Evolutionary conservation across 1,140 invertebrate species (phyloP).

Genomic region (Tenebrio molitor): DNA sequence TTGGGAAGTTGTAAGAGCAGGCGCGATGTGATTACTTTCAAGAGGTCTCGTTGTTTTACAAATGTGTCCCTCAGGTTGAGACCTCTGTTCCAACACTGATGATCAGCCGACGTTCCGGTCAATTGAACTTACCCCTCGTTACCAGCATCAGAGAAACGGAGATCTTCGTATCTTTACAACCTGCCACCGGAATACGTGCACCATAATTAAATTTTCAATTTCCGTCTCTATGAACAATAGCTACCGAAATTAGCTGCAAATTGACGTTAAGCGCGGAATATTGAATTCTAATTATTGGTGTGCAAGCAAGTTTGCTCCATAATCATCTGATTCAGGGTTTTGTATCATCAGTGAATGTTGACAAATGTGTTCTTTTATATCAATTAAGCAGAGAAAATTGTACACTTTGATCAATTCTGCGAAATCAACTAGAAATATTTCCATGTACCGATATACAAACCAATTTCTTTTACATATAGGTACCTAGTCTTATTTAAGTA

Average conservation of each 20-base stretch:
- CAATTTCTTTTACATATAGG: too few species aligned
- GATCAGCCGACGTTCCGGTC: constrained; percentile 42
- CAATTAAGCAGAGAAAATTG: too few species aligned
- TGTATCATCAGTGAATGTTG: too few species aligned
- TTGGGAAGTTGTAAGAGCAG: neutral
- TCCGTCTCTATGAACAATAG: constrained; percentile 24
- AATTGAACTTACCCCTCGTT: constrained; percentile 37
- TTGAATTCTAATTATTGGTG: constrained; percentile 25
- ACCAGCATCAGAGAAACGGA: constrained; percentile 13
- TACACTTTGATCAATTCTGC: too few species aligned
- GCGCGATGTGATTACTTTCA: constrained; percentile 38
- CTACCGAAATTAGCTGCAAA: constrained; percentile 39
- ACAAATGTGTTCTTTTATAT: too few species aligned
- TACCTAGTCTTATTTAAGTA: too few species aligned
- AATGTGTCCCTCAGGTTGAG: constrained; percentile 45
- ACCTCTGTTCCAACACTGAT: constrained; percentile 35
- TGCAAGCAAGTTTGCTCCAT: neutral
- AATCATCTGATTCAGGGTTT: too few species aligned
- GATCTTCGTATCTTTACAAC: constrained; percentile 42
- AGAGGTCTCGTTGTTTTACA: constrained; percentile 44
- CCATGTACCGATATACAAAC: too few species aligned
- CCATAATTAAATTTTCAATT: constrained; percentile 45
- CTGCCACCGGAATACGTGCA: constrained; percentile 22
- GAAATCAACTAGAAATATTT: too few species aligned
- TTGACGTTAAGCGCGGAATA: constrained; percentile 20